phyloP scores from a whole-genome alignment of 2,888 invertebrate species.

The Nemapogon koenigi region DNA sequence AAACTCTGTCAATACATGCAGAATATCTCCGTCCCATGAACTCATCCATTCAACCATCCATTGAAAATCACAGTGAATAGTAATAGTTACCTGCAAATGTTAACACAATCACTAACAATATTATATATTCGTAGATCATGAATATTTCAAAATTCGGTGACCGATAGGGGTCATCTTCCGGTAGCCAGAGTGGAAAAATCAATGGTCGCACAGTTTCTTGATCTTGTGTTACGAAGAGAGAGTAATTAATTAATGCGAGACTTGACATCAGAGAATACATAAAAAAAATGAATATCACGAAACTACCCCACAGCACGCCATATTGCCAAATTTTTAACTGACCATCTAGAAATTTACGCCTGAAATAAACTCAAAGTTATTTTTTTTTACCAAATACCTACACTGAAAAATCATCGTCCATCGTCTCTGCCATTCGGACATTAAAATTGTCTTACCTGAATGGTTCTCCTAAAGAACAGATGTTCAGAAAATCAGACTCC shows the following conservation, averaged over 20 bases:
- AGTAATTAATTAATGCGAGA: conserved; percentile 25
- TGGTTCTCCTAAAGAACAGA: conserved; percentile 25
- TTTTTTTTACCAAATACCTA: too few species aligned
- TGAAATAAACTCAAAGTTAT: too few species aligned
- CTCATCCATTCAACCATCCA: too few species aligned
- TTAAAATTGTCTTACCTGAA: conserved; percentile 25
- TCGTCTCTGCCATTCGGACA: too few species aligned
- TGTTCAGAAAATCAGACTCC: conserved; percentile 28
- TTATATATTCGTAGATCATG: conserved; percentile 18
- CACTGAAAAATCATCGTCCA: too few species aligned
- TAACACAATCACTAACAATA: conserved; percentile 21
- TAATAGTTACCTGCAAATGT: conserved; percentile 34
- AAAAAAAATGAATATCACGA: conserved; percentile 17
- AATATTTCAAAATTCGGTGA: conserved; percentile 43
- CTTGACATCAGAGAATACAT: conserved; percentile 24
- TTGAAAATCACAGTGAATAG: too few species aligned
- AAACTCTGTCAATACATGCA: too few species aligned
- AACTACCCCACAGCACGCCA: conserved; percentile 28
- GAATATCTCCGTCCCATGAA: too few species aligned
- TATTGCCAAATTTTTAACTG: conserved; percentile 38
- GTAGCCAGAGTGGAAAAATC: conserved; percentile 39
- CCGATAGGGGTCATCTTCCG: conserved; percentile 34
- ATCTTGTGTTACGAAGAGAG: conserved; percentile 28
- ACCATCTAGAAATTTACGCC: conserved; percentile 30
- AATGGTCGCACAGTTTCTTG: conserved; percentile 32